Conservation (phyloP, 2,797 vertebrate genomes). For the Oceanodroma leucorhoa region DNA sequence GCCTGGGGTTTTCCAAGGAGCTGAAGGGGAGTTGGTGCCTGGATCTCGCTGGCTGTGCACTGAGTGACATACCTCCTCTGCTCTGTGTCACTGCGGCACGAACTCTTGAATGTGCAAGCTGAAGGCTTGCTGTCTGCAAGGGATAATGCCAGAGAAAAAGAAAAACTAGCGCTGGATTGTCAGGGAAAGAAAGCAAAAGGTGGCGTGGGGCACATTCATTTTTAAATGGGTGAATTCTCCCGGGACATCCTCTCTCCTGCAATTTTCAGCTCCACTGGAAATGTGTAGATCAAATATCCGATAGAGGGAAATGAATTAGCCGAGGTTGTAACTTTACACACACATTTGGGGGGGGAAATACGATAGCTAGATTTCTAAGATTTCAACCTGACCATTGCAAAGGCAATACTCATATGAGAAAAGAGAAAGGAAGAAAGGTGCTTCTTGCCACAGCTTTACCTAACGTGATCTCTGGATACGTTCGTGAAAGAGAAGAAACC, state of each 20-base stretch:
- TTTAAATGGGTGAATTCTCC: neutral
- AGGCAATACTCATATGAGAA: neutral
- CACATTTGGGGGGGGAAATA: neutral
- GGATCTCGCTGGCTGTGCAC: neutral
- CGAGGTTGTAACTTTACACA: neutral
- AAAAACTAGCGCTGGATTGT: neutral
- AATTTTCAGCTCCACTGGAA: neutral
- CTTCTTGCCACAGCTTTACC: neutral
- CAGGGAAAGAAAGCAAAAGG: neutral
- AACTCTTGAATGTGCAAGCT: neutral
- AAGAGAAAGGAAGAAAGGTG: neutral
- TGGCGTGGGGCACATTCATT: neutral
- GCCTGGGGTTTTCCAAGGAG: neutral
- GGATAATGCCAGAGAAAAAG: neutral
- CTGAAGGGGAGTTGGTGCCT: neutral
- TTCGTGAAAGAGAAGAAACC: neutral
- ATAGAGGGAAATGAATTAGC: neutral
- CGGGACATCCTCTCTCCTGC: neutral
- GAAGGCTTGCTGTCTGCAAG: neutral
- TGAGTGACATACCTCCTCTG: neutral
- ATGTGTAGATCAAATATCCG: neutral
- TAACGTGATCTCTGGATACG: neutral
- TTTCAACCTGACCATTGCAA: neutral
- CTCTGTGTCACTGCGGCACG: rapidly evolving
- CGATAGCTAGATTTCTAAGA: neutral